phyloP scores from a whole-genome alignment of 2,888 invertebrate species.

The Protonemura montana region DNA sequence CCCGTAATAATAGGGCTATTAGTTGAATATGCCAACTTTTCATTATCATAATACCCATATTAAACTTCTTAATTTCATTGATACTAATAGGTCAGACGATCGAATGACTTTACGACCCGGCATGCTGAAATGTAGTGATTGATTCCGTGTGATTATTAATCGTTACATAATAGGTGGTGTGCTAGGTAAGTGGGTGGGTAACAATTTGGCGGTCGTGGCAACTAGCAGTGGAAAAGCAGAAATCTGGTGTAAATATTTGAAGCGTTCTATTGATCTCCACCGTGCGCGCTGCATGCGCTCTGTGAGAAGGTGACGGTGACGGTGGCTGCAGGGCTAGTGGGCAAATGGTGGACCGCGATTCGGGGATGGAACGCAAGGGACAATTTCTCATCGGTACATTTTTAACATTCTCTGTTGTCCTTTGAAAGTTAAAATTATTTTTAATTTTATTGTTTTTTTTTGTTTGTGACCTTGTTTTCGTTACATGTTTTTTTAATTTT shows the following conservation, averaged over 20 bases:
- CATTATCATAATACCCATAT: conserved; percentile 5
- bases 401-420: too few species aligned
- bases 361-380: background rate
- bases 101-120: background rate
- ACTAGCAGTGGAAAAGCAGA: background rate
- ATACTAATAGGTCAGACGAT: background rate
- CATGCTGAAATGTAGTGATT: background rate
- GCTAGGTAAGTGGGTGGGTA: too few species aligned
- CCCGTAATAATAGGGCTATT: background rate
- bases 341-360: background rate
- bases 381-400: too few species aligned
- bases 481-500: too few species aligned
- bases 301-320: background rate
- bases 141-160: too few species aligned
- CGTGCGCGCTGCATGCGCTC: background rate
- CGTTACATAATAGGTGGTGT: too few species aligned
- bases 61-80: background rate
- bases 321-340: background rate
- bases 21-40: background rate
- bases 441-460: too few species aligned
- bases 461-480: too few species aligned
- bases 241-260: background rate
- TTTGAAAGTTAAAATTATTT: too few species aligned
- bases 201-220: background rate
- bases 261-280: background rate